phyloP scores from a whole-genome alignment of 2,113 vertebrate genomes.

The Tricholaema leucomelas region DNA sequence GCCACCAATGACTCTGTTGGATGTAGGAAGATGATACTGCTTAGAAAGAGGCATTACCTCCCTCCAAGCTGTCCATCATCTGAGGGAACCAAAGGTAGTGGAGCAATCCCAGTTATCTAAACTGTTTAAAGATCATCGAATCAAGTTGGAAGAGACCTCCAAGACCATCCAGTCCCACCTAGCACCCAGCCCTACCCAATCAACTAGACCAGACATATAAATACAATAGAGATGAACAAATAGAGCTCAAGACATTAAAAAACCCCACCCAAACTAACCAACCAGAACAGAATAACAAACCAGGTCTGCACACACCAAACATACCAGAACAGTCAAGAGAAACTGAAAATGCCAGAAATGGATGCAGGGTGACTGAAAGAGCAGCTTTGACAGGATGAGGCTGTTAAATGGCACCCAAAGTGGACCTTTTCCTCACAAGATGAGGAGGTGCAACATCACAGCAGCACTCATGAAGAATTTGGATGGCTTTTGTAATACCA shows the following conservation, averaged over 20 bases:
- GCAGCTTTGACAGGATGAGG: background rate
- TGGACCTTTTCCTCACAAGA: background rate
- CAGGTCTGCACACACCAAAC: background rate
- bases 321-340: background rate
- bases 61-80: background rate
- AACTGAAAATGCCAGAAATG: background rate
- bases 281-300: too few relatives aligned
- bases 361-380: background rate
- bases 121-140: background rate
- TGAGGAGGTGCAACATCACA: background rate
- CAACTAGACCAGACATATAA: too few relatives aligned
- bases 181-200: too few relatives aligned
- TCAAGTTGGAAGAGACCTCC: too few relatives aligned
- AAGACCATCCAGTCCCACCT: too few relatives aligned
- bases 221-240: background rate
- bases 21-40: background rate
- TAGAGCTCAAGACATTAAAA: background rate
- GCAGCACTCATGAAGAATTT: background rate
- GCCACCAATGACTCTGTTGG: background rate
- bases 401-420: background rate
- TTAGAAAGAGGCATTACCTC: background rate
- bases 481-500: background rate
- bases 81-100: background rate
- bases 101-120: background rate
- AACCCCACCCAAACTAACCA: too few relatives aligned